These are phyloP conservation scores for Esperia sulphurella DNA, from an alignment of 2,888 invertebrate genomes.

Conservation along the genomic window DNA sequence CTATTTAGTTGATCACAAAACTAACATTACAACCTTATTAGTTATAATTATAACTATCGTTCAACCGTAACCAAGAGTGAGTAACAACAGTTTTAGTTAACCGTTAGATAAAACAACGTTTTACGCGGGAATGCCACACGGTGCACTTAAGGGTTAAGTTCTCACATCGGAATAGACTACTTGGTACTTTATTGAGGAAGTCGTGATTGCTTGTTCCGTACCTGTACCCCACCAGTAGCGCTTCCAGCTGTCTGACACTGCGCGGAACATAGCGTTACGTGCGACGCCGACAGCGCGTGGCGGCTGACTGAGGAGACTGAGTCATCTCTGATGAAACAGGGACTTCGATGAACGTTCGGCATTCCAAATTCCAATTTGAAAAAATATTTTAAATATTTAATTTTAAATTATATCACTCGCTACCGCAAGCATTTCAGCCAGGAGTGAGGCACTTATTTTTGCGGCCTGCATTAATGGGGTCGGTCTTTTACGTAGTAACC, in stretches of 20 bases:
- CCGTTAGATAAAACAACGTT: not conserved
- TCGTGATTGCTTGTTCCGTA: conserved; percentile 62
- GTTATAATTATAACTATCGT: no score
- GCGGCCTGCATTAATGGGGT: conserved; percentile 22
- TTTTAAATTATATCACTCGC: not conserved
- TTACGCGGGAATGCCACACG: conserved; percentile 3
- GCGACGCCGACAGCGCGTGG: conserved; percentile 58
- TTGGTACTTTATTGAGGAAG: conserved; percentile 54
- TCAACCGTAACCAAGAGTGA: not conserved
- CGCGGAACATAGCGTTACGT: conserved; percentile 69
- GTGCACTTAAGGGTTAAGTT: conserved; percentile 11
- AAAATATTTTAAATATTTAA: conserved; percentile 14
- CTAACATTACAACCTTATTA: no score
- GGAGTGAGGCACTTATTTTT: conserved; percentile 18
- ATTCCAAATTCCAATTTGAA: conserved; percentile 27
- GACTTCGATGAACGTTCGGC: conserved; percentile 29
- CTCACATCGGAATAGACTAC: conserved; percentile 33
- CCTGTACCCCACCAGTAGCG: conserved; percentile 77
- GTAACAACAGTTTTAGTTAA: conserved; percentile 5
- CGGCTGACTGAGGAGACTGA: conserved; percentile 50
- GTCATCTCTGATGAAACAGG: conserved; percentile 23
- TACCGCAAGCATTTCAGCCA: not conserved
- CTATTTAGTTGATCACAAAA: not conserved
- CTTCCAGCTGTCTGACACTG: conserved; percentile 69
- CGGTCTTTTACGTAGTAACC: conserved; percentile 37